Evolutionary conservation across 2,797 vertebrate genomes (phyloP), one percentile per base, ranked within the genome.

Genomic region (Myripristis murdjan): DNA sequence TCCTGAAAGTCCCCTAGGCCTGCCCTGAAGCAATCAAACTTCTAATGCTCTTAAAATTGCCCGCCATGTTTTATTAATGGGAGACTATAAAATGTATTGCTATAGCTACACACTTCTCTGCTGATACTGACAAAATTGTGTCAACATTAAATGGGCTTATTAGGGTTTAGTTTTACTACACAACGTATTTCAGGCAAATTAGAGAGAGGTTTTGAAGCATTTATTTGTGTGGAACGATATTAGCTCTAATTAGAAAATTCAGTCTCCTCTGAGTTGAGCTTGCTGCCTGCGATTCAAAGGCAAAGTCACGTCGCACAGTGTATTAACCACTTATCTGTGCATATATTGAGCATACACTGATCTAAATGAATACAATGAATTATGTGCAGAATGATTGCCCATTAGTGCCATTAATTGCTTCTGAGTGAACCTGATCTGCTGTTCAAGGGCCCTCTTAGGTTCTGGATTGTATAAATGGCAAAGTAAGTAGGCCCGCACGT

Each of bases 1-100:
- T 72, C 88, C 89, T 88, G 90, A 88, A 92, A 88, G 90, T 93
- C 91, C 91, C 92, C 82, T 33, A 89, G 90, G 92, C 91, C 85
- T 89, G 84, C 87, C 91, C 92, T 5, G 70, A 82, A 94, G 93
- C 91, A 94, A 94, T 94, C 91, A 92, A 92, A 92, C 90, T 92
- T 93, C 92, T 92, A 92, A 93, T 94, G 93, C 93, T 94, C 91
- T 92, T 92, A 94, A 93, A 92, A 92, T 93, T 91, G 87, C 84
- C 88, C 80, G 68, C 72, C 90, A 93, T 94, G 79, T 93, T 91
- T 92, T 94, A 94, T 93, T 94, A 87, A 94, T 93, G 76, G 26
- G 60, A 1, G 64, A 68, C 84, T 87, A 83, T 90, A 82, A 91
- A 89, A 91, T 85, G 89, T 82, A 85, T 90, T 75, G 81, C 84